These are phyloP conservation scores for Hydriomena furcata DNA, from an alignment of 2,888 invertebrate species.

Conservation along the genomic window DNA sequence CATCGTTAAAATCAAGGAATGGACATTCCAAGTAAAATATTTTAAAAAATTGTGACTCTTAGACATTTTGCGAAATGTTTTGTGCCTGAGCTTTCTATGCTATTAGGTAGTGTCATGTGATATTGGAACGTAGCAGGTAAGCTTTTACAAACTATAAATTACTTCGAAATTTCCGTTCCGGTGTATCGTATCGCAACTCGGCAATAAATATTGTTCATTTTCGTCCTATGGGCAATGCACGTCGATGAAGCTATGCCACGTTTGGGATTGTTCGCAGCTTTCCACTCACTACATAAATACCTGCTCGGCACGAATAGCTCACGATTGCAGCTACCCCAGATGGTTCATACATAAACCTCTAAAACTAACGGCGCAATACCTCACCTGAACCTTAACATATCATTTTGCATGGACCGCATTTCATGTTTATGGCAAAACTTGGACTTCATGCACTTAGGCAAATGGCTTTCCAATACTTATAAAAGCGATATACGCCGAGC, in stretches of 20 bases:
- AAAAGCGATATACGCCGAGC: conserved; percentile 66
- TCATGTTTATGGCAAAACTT: conserved; percentile 82
- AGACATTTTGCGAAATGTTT: too few relatives aligned
- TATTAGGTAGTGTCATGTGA: conserved; percentile 21
- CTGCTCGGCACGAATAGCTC: conserved; percentile 37
- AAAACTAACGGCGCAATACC: conserved; percentile 41
- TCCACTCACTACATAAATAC: conserved; percentile 29
- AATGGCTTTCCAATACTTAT: conserved; percentile 82
- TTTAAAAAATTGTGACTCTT: too few relatives aligned
- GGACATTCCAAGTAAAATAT: too few relatives aligned
- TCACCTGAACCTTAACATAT: conserved; percentile 74
- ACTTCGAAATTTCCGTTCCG: conserved; percentile 69
- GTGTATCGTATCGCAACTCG: conserved; percentile 63
- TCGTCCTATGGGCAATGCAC: conserved; percentile 68
- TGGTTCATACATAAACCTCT: conserved; percentile 33
- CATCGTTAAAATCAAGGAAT: conserved; percentile 3
- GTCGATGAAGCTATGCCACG: conserved; percentile 60
- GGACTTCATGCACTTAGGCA: conserved; percentile 80
- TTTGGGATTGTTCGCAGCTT: conserved; percentile 39
- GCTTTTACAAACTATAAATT: conserved; percentile 75
- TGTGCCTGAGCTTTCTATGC: too few relatives aligned
- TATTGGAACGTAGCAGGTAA: conserved; percentile 45
- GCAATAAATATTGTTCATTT: conserved; percentile 78
- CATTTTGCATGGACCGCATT: conserved; percentile 76
- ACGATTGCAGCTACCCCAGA: conserved; percentile 39